Conservation (phyloP, 2,888 invertebrate species). For the Lepidocyrtoides sp. region DNA sequence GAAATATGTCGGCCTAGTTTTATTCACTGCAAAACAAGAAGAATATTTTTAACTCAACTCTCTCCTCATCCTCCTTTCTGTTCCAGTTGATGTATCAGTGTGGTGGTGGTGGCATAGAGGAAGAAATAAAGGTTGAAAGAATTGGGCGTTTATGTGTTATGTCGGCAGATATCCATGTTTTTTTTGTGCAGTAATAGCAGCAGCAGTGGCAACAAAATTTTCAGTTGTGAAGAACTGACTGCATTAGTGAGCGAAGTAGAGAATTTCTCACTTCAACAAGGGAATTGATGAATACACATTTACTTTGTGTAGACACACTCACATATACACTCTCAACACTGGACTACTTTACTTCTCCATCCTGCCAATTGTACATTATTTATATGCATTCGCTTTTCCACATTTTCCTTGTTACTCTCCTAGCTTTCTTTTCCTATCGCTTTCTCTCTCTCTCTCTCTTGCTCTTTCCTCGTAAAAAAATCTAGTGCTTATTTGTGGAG, state of each 20-base stretch:
- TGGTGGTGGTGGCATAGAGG: slow-evolving; percentile 21
- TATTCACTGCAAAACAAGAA: not conserved
- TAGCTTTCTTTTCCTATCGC: not conserved
- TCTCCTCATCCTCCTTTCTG: slow-evolving; percentile 14
- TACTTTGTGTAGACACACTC: not conserved
- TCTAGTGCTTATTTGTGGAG: slow-evolving; percentile 12
- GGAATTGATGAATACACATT: slow-evolving; percentile 74
- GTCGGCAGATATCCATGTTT: slow-evolving; percentile 7
- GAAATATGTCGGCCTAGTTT: slow-evolving; percentile 52
- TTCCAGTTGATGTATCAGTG: slow-evolving; percentile 44
- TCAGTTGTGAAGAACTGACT: slow-evolving; percentile 28
- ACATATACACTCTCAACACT: not conserved
- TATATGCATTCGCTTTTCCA: slow-evolving; percentile 46
- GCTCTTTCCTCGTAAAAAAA: slow-evolving; percentile 2
- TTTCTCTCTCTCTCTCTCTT: slow-evolving; percentile 13
- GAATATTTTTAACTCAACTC: not conserved
- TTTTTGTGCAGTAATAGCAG: slow-evolving; percentile 20
- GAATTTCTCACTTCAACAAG: slow-evolving; percentile 34
- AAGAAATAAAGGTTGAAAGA: slow-evolving; percentile 17
- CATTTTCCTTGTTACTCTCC: slow-evolving; percentile 3
- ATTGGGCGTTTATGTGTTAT: slow-evolving; percentile 17
- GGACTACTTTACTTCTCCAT: slow-evolving; percentile 32
- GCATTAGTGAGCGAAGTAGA: not conserved
- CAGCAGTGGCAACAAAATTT: not conserved
- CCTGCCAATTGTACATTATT: slow-evolving; percentile 67